Conservation (phyloP, 2,113 vertebrate genomes). For the Petaurus breviceps region DNA sequence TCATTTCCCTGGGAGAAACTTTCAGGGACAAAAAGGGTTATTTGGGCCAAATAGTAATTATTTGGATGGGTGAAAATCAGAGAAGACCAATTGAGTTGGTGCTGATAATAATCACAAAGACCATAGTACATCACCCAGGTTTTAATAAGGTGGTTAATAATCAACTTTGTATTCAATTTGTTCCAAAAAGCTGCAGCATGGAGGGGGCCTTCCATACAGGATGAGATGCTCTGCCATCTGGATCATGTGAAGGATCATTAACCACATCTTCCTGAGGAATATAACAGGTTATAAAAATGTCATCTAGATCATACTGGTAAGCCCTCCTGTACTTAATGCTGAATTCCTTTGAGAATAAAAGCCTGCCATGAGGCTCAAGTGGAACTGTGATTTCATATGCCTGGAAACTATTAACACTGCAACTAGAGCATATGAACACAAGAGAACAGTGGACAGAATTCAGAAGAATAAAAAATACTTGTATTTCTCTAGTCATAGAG, state of each 20-base stretch:
- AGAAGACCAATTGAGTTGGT: constrained; percentile 1
- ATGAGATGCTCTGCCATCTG: constrained; percentile 35
- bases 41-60: not conserved
- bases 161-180: constrained; percentile 26
- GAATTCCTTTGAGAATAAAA: constrained; percentile 74
- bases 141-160: constrained; percentile 45
- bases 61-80: not conserved
- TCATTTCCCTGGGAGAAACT: not conserved
- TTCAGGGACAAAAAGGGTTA: constrained; percentile 25
- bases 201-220: constrained; percentile 54
- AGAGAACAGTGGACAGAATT: constrained; percentile 42
- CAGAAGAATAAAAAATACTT: constrained; percentile 39
- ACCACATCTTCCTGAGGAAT: constrained; percentile 76
- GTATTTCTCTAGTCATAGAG: constrained; percentile 2
- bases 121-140: not conserved
- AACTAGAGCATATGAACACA: constrained; percentile 40
- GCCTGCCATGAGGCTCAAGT: constrained; percentile 65
- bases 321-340: constrained; percentile 77
- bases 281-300: constrained; percentile 80
- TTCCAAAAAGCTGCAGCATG: constrained; percentile 32
- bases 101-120: constrained; percentile 47
- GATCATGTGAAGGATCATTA: constrained; percentile 76
- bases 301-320: constrained; percentile 74
- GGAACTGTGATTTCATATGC: constrained; percentile 72
- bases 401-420: constrained; percentile 69